Base-by-base conservation (phyloP, 2,113 vertebrate genomes). In the Zosterops lateralis region DNA sequence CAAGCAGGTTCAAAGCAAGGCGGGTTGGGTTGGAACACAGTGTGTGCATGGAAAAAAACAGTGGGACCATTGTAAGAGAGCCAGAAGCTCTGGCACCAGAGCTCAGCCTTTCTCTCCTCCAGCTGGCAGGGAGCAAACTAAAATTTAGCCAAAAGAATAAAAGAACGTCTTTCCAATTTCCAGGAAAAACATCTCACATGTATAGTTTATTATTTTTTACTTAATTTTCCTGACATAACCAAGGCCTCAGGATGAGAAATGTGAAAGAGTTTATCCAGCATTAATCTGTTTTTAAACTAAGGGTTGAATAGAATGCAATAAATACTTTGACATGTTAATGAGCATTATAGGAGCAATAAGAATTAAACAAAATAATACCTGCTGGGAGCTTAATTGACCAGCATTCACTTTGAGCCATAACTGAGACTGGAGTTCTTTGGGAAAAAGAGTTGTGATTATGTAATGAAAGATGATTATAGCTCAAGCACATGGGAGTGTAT, bases 11-110 rank as follows among this genome's bases (percentile, higher is more conserved):
- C 47, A 48, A 8, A 75, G 42, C 21, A 20, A 13, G 47, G 14
- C 2, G 0, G 29, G 7, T 22, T 0, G 0, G 16, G 10, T 12
- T 48, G 66, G 58, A 53, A 7, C 32, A 16, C 2, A 2, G 4
- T 19, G 28, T 24, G 12, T n/a, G 29, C 29, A 19, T 1, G 18
- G 31, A 18, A 42, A 50, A 18, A 45, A 50, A 36, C 66, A 34
- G 1, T 14, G 62, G 29, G 7, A 40, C 32, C 16, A 5, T 3
- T 51, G 22, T 22, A 24, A 45, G 26, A 7, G 56, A 24, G 28
- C 25, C 18, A 22, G 38, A 12, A 82, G 53, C n/a, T 64, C 60
- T 72, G 34, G 21, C 32, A n/a, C 38, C 32, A 57, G 28, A 58
- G 26, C 48, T 73, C 16, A 40, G 28, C 14, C 20, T 44, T 72